Evolutionary conservation across 2,113 vertebrate species (phyloP), one percentile per base, ranked within the genome.

Genomic region (Gobiocypris rarus): DNA sequence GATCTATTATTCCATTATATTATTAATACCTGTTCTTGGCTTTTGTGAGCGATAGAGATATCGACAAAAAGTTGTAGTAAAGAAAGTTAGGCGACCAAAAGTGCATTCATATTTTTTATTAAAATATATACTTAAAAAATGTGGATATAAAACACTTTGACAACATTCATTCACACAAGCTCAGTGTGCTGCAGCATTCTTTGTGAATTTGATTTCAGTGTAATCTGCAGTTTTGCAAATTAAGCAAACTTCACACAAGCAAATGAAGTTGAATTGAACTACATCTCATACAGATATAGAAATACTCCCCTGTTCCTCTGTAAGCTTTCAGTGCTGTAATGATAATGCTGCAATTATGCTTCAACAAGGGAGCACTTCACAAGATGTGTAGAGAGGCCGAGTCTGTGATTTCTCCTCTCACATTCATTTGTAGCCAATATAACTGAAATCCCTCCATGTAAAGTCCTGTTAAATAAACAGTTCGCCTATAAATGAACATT

Each of bases 101-200:
- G 67, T 45, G 31, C 82, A 81, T 81, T 84, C 19, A 48, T 71
- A 13, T 86, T 89, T 96, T 96, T 89, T 88, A 94, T 96, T 92
- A 96, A 96, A 96, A 96, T 96, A 96, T 96, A 88, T 88, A 86
- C 77, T 96, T 95, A 96, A 96, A 88, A 96, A 96, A 96, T 96
- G 96, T 96, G 96, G 95, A 96, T 96, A 96, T 95, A 96, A 96
- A 96, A 96, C 95, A 96, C 94, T 93, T 93, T 94, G 65, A 89
- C 71, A 81, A 88, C 88, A 87, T 89, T 86, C 84, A 85, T 82
- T 70, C 75, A 88, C 86, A 86, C 82, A 77, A 74, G 75, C 61
- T 70, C 26, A 22, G 54, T 73, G 83, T 73, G 41, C 22, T 63
- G 63, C 77, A 86, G 63, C 54, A 59, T 58, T 52, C 75, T 59